phyloP scores from a whole-genome alignment of 2,888 invertebrate species.

The Cosmia pyralina region DNA sequence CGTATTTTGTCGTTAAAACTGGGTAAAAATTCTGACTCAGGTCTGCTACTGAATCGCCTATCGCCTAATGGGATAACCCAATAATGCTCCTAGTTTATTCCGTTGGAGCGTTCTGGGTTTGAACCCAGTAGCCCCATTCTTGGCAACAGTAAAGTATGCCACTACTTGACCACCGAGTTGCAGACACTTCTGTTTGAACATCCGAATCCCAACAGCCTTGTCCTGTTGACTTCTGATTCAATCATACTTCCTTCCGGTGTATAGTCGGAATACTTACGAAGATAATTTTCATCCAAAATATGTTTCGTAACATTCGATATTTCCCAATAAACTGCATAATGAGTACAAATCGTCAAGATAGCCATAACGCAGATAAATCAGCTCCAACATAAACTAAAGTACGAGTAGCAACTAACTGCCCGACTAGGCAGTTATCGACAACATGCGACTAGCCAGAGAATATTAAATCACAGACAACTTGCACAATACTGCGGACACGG shows the following conservation, averaged over 20 bases:
- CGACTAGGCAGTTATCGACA: not conserved
- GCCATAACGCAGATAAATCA: not conserved
- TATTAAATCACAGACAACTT: conserved; percentile 5
- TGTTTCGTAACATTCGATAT: not conserved
- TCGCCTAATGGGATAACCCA: no score
- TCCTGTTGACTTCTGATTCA: not conserved
- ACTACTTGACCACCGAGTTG: not conserved
- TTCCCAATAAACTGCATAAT: conserved; percentile 2
- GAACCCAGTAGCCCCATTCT: not conserved
- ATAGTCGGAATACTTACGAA: not conserved
- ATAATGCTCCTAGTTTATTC: not conserved
- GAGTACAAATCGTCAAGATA: not conserved
- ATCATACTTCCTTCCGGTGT: not conserved
- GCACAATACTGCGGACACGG: conserved; percentile 36
- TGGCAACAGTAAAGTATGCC: no score
- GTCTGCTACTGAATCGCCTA: not conserved
- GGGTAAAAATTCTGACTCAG: not conserved
- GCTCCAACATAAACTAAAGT: not conserved
- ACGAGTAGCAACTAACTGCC: not conserved
- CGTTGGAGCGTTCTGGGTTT: not conserved
- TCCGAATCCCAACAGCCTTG: not conserved
- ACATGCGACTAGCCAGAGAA: conserved; percentile 9
- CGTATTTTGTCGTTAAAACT: not conserved
- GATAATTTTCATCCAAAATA: conserved; percentile 1
- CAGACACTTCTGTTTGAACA: not conserved